Base-by-base conservation (phyloP, 2,888 invertebrate genomes). In the Ennomos quercinarius region DNA sequence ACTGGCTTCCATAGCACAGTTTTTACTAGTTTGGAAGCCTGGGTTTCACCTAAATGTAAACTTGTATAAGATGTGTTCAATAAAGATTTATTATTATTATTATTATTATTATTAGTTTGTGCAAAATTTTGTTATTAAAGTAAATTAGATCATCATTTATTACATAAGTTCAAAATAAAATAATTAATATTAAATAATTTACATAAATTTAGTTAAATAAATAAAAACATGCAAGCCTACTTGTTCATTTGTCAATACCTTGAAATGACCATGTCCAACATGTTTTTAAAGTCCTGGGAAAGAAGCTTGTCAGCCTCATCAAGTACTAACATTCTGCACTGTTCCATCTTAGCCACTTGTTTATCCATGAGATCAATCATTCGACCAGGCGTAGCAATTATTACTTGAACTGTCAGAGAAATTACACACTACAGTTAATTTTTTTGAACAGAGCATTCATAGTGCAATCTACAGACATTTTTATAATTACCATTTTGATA, bases 291-390 rank as follows among this genome's bases (percentile, higher is more conserved):
- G 94, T 99, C 99, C 94, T 99, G 98, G 69, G 99, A 99, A 74
- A 99, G 95, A 77, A 99, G 95, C 93, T 99, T 99, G 90, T 99
- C 99, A 71, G 99, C 99, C 94, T 99, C 99, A 93, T 99, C 99
- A 80, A 99, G 94, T 74, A 99, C 99, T 79, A 99, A 94, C 93
- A 98, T 98, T 91, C 96, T 96, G 95, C 99, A 99, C 81, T 98
- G 95, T 76, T 97, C 96, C 96, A 99, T 98, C 87, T 98, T 96
- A 59, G 98, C 98, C 74, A 95, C 95, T 87, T 97, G 96, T 91
- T 99, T 99, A 93, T 99, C 99, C 98, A 99, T 99, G 90, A 99
- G 95, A 95, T 99, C 99, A 86, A 99, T 95, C 93, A 99, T 99
- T 89, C 99, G 96, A 77, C 99, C 99, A 67, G 99, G 99, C 68